Conservation (phyloP, 2,113 vertebrate genomes). For the Plotosus lineatus region DNA sequence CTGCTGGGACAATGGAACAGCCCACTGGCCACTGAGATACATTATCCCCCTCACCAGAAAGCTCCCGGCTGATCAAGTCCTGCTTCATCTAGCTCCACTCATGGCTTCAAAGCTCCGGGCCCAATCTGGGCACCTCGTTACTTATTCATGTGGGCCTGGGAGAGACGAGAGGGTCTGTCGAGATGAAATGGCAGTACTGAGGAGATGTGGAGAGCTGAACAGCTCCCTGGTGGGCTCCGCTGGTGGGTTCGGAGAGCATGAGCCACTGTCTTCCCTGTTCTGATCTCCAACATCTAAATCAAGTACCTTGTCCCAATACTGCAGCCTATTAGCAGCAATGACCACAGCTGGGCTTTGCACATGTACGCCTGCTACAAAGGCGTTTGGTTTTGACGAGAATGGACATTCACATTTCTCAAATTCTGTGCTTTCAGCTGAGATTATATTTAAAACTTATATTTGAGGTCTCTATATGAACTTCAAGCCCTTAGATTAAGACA, state of each 20-base stretch:
- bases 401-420: not conserved
- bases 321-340: conserved; percentile 41
- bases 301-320: conserved; percentile 53
- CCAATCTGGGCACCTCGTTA: conserved; percentile 28
- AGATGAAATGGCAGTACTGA: conserved; percentile 46
- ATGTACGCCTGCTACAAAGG: conserved; percentile 24
- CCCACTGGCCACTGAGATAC: conserved; percentile 66
- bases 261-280: conserved; percentile 23
- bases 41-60: conserved; percentile 71
- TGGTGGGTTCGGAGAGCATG: conserved; percentile 32
- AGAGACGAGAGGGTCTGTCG: conserved; percentile 36
- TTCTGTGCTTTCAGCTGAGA: not conserved
- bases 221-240: conserved; percentile 48
- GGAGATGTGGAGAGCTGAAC: conserved; percentile 47
- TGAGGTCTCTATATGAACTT: not conserved
- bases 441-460: not conserved
- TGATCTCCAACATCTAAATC: conserved; percentile 54
- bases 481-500: not conserved
- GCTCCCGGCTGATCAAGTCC: conserved; percentile 43
- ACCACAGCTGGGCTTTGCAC: conserved; percentile 44
- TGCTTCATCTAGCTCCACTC: conserved; percentile 46
- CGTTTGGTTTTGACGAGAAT: conserved; percentile 9
- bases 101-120: conserved; percentile 46
- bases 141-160: conserved; percentile 51
- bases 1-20: conserved; percentile 72